Evolutionary conservation across 2,797 vertebrate species (phyloP).

Genomic region (Phoeniculus purpureus): DNA sequence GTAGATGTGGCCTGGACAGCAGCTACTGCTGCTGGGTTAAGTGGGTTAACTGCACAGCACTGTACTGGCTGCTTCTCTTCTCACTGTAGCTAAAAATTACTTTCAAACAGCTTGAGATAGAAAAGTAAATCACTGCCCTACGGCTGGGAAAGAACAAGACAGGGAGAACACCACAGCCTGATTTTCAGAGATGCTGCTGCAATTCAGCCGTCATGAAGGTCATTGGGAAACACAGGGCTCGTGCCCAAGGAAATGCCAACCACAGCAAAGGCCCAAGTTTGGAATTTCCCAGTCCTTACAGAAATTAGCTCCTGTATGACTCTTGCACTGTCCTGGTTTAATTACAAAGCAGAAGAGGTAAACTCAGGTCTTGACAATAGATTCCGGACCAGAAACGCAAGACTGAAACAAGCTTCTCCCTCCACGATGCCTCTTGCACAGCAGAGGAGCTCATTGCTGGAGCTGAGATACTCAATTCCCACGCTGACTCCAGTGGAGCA

Average conservation of each 20-base stretch:
- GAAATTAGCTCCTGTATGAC: not conserved
- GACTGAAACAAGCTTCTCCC: not conserved
- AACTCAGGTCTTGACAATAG: not conserved
- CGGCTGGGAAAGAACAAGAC: not conserved
- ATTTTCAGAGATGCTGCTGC: not conserved
- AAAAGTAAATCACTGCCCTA: conserved; percentile 25
- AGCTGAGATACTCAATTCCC: not conserved
- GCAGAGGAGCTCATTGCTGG: not conserved
- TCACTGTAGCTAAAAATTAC: conserved; percentile 7
- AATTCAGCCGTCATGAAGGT: not conserved
- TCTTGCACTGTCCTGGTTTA: not conserved
- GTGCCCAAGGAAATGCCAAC: not conserved
- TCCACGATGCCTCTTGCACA: not conserved
- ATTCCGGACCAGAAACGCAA: not conserved
- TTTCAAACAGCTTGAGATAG: conserved; percentile 37
- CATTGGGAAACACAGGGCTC: not conserved
- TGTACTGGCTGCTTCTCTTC: not conserved
- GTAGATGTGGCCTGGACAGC: not conserved
- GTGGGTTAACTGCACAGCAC: not conserved
- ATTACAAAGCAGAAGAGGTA: not conserved
- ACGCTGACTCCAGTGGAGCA: not conserved
- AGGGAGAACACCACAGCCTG: not conserved
- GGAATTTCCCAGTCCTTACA: not conserved
- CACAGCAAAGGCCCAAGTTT: not conserved
- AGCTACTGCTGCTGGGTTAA: not conserved